These are phyloP conservation scores for Ibidorhyncha struthersii DNA, from an alignment of 2,113 vertebrate genomes.

Conservation along the genomic window DNA sequence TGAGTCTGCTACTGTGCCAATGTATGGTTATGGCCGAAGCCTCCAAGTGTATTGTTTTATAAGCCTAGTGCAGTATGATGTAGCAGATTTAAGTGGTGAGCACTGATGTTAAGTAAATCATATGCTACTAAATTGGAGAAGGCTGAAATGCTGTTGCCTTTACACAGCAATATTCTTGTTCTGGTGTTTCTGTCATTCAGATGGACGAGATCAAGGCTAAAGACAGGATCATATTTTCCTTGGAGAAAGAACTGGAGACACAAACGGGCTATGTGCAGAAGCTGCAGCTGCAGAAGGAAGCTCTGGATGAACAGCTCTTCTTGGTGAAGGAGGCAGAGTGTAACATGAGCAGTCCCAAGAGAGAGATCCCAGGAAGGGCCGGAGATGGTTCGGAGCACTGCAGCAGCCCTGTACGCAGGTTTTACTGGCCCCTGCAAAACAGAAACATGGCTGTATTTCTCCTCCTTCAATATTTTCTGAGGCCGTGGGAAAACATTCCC, in stretches of 20 bases:
- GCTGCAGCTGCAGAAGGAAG: conserved; percentile 95
- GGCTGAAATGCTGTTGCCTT: background rate
- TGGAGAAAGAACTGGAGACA: conserved; percentile 96
- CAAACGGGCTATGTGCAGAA: conserved; percentile 91
- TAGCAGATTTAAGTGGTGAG: background rate
- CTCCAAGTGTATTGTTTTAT: background rate
- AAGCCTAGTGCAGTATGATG: background rate
- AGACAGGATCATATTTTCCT: conserved; percentile 92
- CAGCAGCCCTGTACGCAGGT: conserved; percentile 88
- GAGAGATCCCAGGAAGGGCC: conserved; percentile 94
- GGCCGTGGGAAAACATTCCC: background rate
- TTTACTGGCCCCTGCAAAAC: background rate
- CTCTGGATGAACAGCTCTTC: conserved; percentile 96
- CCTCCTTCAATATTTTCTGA: background rate
- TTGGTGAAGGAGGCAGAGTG: conserved; percentile 97
- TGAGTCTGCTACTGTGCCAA: background rate
- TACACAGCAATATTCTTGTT: background rate
- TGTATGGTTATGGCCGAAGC: background rate
- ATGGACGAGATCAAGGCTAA: conserved; percentile 99
- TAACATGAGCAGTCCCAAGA: conserved; percentile 94
- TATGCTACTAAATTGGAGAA: background rate
- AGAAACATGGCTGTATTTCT: background rate
- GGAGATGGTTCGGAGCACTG: conserved; percentile 96
- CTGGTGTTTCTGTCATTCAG: conserved; percentile 73
- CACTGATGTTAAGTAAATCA: background rate